A percentile compares a stretch with the other conserved stretches of the same genome.
Evolutionary conservation across 2,113 vertebrate genomes (phyloP).

Genomic region (Lepidothrix coronata): DNA sequence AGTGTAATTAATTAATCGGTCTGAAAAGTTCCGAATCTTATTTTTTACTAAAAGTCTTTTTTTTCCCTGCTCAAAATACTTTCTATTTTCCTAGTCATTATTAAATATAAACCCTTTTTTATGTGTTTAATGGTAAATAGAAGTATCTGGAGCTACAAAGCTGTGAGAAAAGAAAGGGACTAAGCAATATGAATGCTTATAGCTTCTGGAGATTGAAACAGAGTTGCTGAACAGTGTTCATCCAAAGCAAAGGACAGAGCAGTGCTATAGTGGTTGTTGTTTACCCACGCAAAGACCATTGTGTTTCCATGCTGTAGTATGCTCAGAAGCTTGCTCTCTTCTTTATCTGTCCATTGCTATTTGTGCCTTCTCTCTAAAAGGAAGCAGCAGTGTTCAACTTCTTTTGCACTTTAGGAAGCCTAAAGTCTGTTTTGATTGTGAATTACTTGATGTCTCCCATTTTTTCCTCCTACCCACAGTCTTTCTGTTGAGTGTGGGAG

Average conservation of each 20-base stretch:
- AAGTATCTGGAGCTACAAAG: not conserved
- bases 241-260: not conserved
- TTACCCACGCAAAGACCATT: not conserved
- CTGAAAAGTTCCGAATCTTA: not conserved
- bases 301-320: not conserved
- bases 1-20: not conserved
- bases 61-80: not conserved
- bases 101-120: not conserved
- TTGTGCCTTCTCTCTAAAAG: not conserved
- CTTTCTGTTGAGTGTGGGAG: not conserved
- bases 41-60: not conserved
- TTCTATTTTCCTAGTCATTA: not conserved
- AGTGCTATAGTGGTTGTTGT: not conserved
- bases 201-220: not conserved
- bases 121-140: not conserved
- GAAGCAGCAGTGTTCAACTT: not conserved
- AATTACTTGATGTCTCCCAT: not conserved
- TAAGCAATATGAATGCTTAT: not conserved
- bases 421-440: not conserved
- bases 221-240: not conserved
- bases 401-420: not conserved
- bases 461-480: not conserved
- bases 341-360: not conserved
- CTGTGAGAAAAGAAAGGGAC: not conserved
- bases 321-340: not conserved